Evolutionary conservation across 2,888 invertebrate species (phyloP).

Genomic region (Drosophila hamatofila): DNA sequence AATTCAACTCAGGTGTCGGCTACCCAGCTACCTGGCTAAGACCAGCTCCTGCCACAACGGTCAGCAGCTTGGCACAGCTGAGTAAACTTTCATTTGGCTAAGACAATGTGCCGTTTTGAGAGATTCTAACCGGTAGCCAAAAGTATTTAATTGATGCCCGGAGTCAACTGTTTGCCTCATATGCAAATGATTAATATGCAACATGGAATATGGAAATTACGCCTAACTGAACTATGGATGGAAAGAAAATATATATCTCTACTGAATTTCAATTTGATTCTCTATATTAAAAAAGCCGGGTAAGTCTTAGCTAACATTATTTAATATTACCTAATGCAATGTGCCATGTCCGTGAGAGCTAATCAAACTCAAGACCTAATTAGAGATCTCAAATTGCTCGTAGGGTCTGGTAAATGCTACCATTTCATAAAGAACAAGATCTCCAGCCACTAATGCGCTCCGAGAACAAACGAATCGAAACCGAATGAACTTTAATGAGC

Average conservation of each 20-base stretch:
- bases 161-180: slow-evolving; percentile 35
- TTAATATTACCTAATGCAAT: not conserved
- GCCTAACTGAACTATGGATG: not conserved
- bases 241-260: not conserved
- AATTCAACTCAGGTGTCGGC: slow-evolving; percentile 72
- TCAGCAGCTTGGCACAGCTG: slow-evolving; percentile 32
- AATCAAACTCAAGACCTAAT: slow-evolving; percentile 43
- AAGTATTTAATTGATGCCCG: slow-evolving; percentile 69
- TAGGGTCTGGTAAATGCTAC: slow-evolving; percentile 28
- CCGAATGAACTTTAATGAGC: slow-evolving; percentile 60
- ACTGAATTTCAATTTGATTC: not conserved
- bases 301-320: not conserved
- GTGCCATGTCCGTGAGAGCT: not conserved
- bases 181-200: slow-evolving; percentile 59
- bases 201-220: not conserved
- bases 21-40: slow-evolving; percentile 15
- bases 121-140: slow-evolving; percentile 64
- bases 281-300: not conserved
- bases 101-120: slow-evolving; percentile 76
- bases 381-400: slow-evolving; percentile 32
- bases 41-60: slow-evolving; percentile 33
- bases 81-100: slow-evolving; percentile 70
- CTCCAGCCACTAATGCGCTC: slow-evolving; percentile 2
- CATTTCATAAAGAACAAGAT: slow-evolving; percentile 10
- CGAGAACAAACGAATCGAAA: slow-evolving; percentile 47